Base-by-base conservation (phyloP, 2,113 vertebrate species). In the Lota lota region DNA sequence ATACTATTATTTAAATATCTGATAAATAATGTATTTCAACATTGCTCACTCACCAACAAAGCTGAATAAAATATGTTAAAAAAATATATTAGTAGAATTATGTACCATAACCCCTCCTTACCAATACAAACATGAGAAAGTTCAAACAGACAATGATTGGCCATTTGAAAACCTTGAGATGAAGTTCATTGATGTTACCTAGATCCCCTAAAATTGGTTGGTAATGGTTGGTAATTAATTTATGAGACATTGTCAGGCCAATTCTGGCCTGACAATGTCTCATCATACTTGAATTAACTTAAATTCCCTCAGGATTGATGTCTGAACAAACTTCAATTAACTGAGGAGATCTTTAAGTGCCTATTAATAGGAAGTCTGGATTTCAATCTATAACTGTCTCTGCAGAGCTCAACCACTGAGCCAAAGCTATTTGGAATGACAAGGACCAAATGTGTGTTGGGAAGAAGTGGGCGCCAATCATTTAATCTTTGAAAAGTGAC, bases 141-240 rank as follows among this genome's bases (percentile, higher is more conserved):
- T 10, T 47, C 10, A 10, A 10, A 47, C 40, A 76, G 40, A 67
- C 66, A 64, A 73, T 77, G 73, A 66, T 74, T 63, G 64, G 70
- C 72, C 81, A 75, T 86, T 84, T 80, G 53, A 57, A 82, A 70
- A 78, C 75, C 65, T 80, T 78, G 76, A 78, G 78, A 76, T 79
- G 63, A 68, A 67, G 64, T 63, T 79, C 71, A 71, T 77, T 67
- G 60, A 60, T 76, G 70, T 70, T 72, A 74, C 58, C 62, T 66
- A 63, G 19, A 68, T 56, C 53, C 53, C 64, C 66, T 77, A 33
- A 69, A 73, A 83, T 83, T 82, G 78, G 76, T 85, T 83, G 82
- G 66, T 4, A 14, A 69, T 64, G 58, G 67, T 56, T n/a, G n/a
- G n/a, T n/a, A n/a, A n/a, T n/a, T n/a, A n/a, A n/a, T n/a, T n/a